These are phyloP conservation scores for Drosophila funebris DNA, from an alignment of 1,140 invertebrate genomes.

Conservation along the genomic window DNA sequence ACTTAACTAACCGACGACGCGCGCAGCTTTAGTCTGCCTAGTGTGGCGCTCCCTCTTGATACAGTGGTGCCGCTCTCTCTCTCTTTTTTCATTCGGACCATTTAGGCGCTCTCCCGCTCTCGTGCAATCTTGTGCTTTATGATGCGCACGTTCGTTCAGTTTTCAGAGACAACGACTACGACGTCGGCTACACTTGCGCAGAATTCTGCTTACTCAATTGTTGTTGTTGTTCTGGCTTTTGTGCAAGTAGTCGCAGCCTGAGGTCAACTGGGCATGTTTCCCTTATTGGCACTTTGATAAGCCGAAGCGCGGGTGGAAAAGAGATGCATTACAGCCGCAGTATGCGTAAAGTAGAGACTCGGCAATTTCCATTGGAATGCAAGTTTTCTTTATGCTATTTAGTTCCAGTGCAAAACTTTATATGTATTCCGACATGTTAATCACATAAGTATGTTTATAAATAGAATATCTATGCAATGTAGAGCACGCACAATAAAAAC, in stretches of 20 bases:
- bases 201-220: slow-evolving; percentile 17
- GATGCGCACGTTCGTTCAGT: slow-evolving; percentile 38
- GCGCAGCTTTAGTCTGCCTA: slow-evolving; percentile 23
- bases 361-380: neutral
- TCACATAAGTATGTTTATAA: neutral
- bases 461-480: slow-evolving; percentile 42
- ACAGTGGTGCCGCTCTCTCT: neutral
- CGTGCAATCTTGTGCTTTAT: slow-evolving; percentile 26
- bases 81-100: neutral
- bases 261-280: slow-evolving; percentile 17
- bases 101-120: slow-evolving; percentile 1
- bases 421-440: neutral
- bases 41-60: neutral
- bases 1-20: slow-evolving; percentile 54
- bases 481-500: slow-evolving; percentile 39
- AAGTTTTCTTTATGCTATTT: neutral
- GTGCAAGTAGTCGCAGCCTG: slow-evolving; percentile 25
- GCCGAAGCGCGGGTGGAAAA: slow-evolving; percentile 18
- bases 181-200: slow-evolving; percentile 66
- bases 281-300: slow-evolving; percentile 40
- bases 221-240: slow-evolving; percentile 29
- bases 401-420: neutral
- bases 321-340: slow-evolving; percentile 7
- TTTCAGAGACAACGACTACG: slow-evolving; percentile 4
- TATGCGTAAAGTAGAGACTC: neutral